Conservation (phyloP, 2,888 invertebrate species). For the Ennomos fuscantarius region DNA sequence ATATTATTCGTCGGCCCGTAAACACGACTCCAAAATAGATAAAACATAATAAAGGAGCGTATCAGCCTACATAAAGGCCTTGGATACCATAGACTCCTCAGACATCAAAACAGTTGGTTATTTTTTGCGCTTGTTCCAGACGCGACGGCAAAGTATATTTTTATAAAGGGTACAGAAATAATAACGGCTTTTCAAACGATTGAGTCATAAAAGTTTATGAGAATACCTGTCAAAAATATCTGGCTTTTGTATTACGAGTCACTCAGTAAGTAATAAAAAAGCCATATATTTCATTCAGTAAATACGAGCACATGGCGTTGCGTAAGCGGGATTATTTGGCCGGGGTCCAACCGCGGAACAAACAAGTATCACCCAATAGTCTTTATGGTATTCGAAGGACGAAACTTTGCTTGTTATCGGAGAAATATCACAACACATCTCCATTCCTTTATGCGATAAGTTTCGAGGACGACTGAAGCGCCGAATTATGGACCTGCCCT, state of each 20-base stretch:
- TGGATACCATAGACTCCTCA: background rate
- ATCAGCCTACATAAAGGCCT: conserved; percentile 10
- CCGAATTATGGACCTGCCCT: conserved; percentile 45
- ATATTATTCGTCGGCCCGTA: conserved; percentile 58
- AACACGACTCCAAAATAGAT: conserved; percentile 42
- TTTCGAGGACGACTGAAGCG: conserved; percentile 59
- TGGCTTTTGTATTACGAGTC: conserved; percentile 29
- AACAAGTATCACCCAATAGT: conserved; percentile 51
- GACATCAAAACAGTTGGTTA: conserved; percentile 1
- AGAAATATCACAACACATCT: conserved; percentile 78
- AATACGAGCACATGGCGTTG: conserved; percentile 36
- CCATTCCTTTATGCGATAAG: conserved; percentile 71
- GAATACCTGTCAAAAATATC: conserved; percentile 35
- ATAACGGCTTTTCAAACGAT: conserved; percentile 28
- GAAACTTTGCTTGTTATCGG: conserved; percentile 80
- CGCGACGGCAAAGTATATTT: conserved; percentile 9
- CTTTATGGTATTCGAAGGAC: conserved; percentile 59
- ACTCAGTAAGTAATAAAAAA: conserved; percentile 42
- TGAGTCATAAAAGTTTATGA: conserved; percentile 29
- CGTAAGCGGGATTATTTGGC: conserved; percentile 49
- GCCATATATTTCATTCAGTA: conserved; percentile 41
- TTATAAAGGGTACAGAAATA: conserved; percentile 15
- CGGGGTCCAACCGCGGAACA: conserved; percentile 49
- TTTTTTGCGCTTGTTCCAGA: conserved; percentile 1
- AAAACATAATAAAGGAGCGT: conserved; percentile 37